Evolutionary conservation across 2,113 vertebrate species (phyloP).

Genomic region (Saimiri boliviensis): DNA sequence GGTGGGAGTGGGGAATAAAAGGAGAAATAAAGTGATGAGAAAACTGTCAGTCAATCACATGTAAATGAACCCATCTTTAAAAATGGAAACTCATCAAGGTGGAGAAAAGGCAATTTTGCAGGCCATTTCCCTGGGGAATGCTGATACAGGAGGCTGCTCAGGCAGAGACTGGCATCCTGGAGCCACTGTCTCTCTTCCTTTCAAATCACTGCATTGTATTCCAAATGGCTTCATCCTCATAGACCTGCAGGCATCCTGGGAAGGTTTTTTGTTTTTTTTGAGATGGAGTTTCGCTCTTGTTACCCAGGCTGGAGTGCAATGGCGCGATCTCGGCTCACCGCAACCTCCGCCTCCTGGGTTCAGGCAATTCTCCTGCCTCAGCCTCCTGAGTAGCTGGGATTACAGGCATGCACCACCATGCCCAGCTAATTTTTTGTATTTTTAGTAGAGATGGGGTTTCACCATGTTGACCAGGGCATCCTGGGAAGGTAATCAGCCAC

Average conservation of each 20-base stretch:
- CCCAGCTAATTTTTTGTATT: too few relatives aligned
- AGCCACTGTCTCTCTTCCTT: background rate
- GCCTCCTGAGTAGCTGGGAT: too few relatives aligned
- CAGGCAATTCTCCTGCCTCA: too few relatives aligned
- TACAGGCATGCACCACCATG: too few relatives aligned
- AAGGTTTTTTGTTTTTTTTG: too few relatives aligned
- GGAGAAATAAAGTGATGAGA: background rate
- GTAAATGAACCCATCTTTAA: background rate
- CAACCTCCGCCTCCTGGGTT: too few relatives aligned
- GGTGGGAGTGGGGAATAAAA: background rate
- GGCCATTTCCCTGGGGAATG: background rate
- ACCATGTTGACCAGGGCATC: too few relatives aligned
- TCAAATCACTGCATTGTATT: background rate
- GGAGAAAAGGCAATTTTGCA: background rate
- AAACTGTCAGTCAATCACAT: slow-evolving; percentile 3
- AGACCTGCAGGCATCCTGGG: background rate
- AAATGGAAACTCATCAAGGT: background rate
- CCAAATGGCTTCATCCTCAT: background rate
- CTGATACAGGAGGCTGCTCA: background rate
- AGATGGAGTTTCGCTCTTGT: too few relatives aligned
- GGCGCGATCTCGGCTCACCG: too few relatives aligned
- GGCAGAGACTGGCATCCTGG: background rate
- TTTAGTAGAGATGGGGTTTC: too few relatives aligned
- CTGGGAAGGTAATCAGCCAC: background rate
- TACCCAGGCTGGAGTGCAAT: too few relatives aligned